Base-by-base conservation (phyloP, 2,888 invertebrate species). In the Tiliacea aurago region DNA sequence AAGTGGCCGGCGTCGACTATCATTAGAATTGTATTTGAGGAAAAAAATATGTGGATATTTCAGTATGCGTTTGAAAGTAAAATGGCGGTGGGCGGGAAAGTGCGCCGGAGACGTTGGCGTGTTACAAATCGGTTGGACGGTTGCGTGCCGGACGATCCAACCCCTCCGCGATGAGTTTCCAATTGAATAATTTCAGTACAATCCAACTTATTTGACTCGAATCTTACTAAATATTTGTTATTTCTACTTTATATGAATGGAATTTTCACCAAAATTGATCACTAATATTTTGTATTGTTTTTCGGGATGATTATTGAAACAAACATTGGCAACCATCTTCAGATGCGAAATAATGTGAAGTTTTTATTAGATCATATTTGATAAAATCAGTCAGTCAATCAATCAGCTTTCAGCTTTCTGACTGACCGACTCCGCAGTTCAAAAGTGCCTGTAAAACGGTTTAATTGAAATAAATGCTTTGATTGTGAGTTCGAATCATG, bases 41-140 rank as follows among this genome's bases (percentile, higher is more conserved):
- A 90, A 91, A 93, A 77, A 78, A 92, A 90, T n/a, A 90, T 84
- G 87, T 90, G 86, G 87, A 90, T 91, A 88, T 91, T 91, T 90
- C 87, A 92, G 91, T 92, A 90, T 94, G 95, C 95, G 94, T 94
- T 95, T 92, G 96, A 96, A 96, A 96, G 96, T 96, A 96, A 96
- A 95, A 95, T 93, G 93, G 85, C 87, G 84, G 86, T 90, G 83
- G 86, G 87, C 93, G 94, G 95, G 95, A 95, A 96, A 96, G 95
- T 95, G 91, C 88, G 89, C 84, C 83, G 82, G 83, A 83, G 85
- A 86, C 78, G 89, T 82, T 93, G 89, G 93, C 92, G 91, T 94
- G 92, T 86, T 88, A 88, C 84, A 86, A 84, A 87, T 84, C 84
- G 86, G 84, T 94, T 85, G 94, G 95, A 94, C 84, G 86, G 84